A percentile compares a stretch with the other conserved stretches of the same genome.
phyloP scores from a whole-genome alignment of 2,797 vertebrate genomes.

The Dendrocincla tyrannina region DNA sequence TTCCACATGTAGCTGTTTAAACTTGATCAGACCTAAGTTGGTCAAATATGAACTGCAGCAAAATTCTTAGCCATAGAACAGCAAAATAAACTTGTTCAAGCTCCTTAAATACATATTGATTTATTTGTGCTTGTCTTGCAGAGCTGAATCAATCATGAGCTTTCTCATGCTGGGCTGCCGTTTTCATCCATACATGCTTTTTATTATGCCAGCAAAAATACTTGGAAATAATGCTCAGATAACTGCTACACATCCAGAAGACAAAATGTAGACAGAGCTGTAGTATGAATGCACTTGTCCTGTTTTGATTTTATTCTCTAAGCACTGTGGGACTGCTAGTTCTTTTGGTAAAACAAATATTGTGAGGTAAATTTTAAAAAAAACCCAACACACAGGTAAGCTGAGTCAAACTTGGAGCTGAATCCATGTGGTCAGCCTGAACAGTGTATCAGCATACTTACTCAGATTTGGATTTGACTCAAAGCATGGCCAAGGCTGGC shows the following conservation, averaged over 20 bases:
- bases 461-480: background rate
- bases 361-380: background rate
- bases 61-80: background rate
- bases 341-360: background rate
- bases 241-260: background rate
- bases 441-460: background rate
- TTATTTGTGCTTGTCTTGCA: constrained; percentile 30
- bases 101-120: constrained; percentile 47
- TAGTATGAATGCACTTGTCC: background rate
- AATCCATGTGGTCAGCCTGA: background rate
- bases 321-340: background rate
- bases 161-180: background rate
- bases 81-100: background rate
- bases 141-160: constrained; percentile 20
- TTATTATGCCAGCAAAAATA: background rate
- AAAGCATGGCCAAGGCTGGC: background rate
- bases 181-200: background rate
- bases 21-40: background rate
- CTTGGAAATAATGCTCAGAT: background rate
- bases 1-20: background rate
- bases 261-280: background rate
- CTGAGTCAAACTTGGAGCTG: background rate
- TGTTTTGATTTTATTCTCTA: background rate
- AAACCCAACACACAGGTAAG: background rate
- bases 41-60: background rate